Conservation (phyloP, 2,113 vertebrate species). For the rat (Rattus norvegicus) region DNA sequence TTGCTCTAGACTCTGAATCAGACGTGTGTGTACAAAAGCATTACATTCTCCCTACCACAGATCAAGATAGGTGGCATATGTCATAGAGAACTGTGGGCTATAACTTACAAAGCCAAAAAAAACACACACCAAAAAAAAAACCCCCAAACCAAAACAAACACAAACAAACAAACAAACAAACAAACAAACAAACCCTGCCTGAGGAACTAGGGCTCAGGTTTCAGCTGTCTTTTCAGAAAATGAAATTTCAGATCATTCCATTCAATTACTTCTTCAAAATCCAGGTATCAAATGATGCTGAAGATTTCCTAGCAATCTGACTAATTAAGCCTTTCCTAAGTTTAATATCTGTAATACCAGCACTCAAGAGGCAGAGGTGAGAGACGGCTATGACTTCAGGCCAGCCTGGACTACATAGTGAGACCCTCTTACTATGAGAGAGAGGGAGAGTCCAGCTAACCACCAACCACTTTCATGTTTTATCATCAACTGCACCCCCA, state of each 20-base stretch:
- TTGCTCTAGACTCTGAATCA: background rate
- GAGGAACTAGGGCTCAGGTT: background rate
- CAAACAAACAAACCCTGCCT: background rate
- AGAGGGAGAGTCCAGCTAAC: too few species aligned
- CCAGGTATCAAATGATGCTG: constrained; percentile 10
- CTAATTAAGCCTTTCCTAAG: constrained; percentile 8
- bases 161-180: too few species aligned
- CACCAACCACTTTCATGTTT: background rate
- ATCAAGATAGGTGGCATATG: background rate
- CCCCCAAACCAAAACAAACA: too few species aligned
- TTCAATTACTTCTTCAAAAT: constrained; percentile 50
- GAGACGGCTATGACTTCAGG: background rate
- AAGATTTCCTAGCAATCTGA: constrained; percentile 54
- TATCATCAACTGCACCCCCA: constrained; percentile 1
- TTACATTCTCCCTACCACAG: background rate
- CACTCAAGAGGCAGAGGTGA: background rate
- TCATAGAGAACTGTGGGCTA: background rate
- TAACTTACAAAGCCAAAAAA: background rate
- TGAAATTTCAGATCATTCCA: background rate
- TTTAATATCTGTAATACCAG: background rate
- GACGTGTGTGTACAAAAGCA: background rate
- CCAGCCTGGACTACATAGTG: background rate
- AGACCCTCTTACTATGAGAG: background rate
- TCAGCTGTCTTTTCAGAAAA: background rate
- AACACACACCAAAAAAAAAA: too few species aligned